Conservation (phyloP, 2,113 vertebrate genomes). For the Ptyas mucosa region DNA sequence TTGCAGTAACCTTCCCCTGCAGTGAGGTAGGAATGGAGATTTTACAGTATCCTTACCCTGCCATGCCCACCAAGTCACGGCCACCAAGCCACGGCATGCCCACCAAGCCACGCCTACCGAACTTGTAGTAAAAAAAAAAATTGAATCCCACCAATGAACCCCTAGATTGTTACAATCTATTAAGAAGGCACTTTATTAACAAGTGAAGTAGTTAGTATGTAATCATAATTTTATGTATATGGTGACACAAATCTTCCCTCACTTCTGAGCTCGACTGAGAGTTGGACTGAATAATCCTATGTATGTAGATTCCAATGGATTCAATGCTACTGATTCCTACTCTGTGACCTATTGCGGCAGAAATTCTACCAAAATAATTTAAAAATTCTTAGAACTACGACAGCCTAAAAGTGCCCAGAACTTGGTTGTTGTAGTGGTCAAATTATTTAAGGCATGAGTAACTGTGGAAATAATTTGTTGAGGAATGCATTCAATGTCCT, state of each 20-base stretch:
- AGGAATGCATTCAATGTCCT: not conserved
- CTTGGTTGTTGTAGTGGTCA: not conserved
- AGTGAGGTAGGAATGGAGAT: no score
- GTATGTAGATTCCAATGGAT: not conserved
- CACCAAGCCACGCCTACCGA: no score
- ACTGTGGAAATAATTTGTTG: not conserved
- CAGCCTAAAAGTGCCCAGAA: not conserved
- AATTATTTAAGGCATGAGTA: not conserved
- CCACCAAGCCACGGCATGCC: no score
- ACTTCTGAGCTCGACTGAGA: not conserved
- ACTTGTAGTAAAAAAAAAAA: no score
- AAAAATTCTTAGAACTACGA: not conserved
- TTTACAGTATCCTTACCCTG: no score
- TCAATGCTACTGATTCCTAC: not conserved
- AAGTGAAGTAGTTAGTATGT: not conserved
- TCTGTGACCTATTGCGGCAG: not conserved
- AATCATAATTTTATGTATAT: not conserved
- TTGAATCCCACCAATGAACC: no score
- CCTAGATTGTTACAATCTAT: not conserved
- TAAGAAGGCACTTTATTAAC: not conserved
- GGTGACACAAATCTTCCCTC: not conserved
- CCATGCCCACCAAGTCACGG: no score
- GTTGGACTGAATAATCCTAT: not conserved
- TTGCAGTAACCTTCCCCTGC: no score
- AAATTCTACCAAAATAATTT: not conserved